These are phyloP conservation scores for Gortyna flavago DNA, from an alignment of 2,888 invertebrate genomes.

Conservation along the genomic window DNA sequence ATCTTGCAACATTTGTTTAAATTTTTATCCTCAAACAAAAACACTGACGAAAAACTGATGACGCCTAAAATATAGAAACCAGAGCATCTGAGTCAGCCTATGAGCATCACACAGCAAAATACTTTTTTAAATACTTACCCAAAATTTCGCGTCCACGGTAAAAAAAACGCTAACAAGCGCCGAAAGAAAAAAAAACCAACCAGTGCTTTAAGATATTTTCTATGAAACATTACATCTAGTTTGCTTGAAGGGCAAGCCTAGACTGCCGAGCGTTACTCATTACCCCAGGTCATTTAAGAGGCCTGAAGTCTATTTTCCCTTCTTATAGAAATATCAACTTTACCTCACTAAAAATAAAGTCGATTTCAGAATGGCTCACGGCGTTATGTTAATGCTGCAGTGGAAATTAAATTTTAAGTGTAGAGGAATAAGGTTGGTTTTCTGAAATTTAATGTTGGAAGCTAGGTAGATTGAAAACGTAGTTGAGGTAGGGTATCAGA, in stretches of 20 bases:
- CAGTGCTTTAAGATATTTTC: not conserved
- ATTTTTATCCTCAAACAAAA: not conserved
- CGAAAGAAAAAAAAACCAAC: not conserved
- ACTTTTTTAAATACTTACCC: slow-evolving; percentile 1
- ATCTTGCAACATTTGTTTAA: not conserved
- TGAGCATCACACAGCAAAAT: not conserved
- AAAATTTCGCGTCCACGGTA: not conserved
- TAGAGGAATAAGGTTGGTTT: rapidly evolving
- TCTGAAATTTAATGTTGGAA: not conserved
- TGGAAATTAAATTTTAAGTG: not conserved
- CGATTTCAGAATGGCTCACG: not conserved
- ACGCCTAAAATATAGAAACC: rapidly evolving
- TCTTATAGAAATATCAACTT: slow-evolving; percentile 4
- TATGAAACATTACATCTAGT: not conserved
- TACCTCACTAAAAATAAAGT: rapidly evolving
- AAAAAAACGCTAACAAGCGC: not conserved
- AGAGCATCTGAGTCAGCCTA: not conserved
- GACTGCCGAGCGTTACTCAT: slow-evolving; percentile 28
- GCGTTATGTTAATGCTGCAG: not conserved
- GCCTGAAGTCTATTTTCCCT: not conserved
- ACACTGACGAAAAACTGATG: not conserved
- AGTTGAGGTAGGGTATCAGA: slow-evolving; percentile 14
- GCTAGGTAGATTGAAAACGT: not conserved
- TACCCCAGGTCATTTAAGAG: slow-evolving; percentile 4
- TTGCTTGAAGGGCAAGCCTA: not conserved